Percentiles rank a stretch among this genome's conserved stretches.
phyloP scores from a whole-genome alignment of 1,140 invertebrate genomes.

The fruit fly (Drosophila melanogaster) region Release_6_plus_ISO1_MT NT_033779.5:15585501-15586000 shows the following conservation, averaged over 20 bases:
- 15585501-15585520: background rate
- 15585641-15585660: background rate
- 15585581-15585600: too few relatives aligned
- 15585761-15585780: constrained; percentile 47
- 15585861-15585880: constrained; percentile 71
- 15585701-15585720: constrained; percentile 46
- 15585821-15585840: constrained; percentile 83
- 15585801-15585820: constrained; percentile 76
- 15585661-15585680: constrained; percentile 11
- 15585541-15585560: too few relatives aligned
- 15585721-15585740: constrained; percentile 31
- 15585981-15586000: constrained; percentile 63
- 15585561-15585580: too few relatives aligned
- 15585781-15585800: constrained; percentile 79
- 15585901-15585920: constrained; percentile 56
- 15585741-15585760: constrained; percentile 46
- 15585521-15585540: too few relatives aligned
- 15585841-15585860: constrained; percentile 59
- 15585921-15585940: constrained; percentile 61
- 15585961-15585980: constrained; percentile 19
- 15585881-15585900: constrained; percentile 44
- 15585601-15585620: background rate
- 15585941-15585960: background rate
- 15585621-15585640: background rate
- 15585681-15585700: constrained; percentile 22